Percentiles rank a stretch among this genome's conserved stretches.
Evolutionary conservation across 2,113 vertebrate species (phyloP).

Genomic region (Leuciscus idus): DNA sequence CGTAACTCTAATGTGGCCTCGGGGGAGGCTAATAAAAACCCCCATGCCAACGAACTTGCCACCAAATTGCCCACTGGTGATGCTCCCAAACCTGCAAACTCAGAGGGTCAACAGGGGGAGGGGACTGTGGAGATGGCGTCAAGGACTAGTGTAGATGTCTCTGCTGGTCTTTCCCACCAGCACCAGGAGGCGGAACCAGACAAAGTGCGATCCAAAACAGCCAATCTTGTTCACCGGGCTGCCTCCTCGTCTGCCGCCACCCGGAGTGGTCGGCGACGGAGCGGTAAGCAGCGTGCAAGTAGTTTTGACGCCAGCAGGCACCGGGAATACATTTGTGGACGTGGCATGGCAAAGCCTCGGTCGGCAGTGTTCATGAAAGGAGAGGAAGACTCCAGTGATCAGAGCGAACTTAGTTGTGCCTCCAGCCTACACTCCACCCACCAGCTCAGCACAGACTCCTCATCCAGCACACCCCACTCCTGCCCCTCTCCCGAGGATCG

Average conservation of each 20-base stretch:
- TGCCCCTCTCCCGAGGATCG: conserved; percentile 89
- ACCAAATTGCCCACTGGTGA: conserved; percentile 69
- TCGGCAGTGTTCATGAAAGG: conserved; percentile 83
- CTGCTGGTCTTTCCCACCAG: conserved; percentile 41
- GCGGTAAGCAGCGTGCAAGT: conserved; percentile 93
- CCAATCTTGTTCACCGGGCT: conserved; percentile 81
- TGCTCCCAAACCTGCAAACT: conserved; percentile 10
- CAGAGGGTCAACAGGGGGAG: conserved; percentile 56
- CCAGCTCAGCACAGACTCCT: conserved; percentile 93
- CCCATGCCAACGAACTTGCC: conserved; percentile 91
- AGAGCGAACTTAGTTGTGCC: conserved; percentile 93
- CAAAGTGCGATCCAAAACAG: conserved; percentile 81
- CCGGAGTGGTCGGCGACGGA: conserved; percentile 79
- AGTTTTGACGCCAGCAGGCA: conserved; percentile 96
- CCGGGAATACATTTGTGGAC: conserved; percentile 86
- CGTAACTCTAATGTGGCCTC: conserved; percentile 81
- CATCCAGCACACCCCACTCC: conserved; percentile 90
- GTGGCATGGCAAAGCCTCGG: conserved; percentile 88
- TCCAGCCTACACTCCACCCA: conserved; percentile 91
- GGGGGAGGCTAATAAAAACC: conserved; percentile 96
- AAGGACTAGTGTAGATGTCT: conserved; percentile 67
- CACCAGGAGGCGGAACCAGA: conserved; percentile 74
- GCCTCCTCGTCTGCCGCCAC: conserved; percentile 66
- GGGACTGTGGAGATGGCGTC: conserved; percentile 61
- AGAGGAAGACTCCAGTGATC: conserved; percentile 95